Conservation (phyloP, 2,888 invertebrate species). For the Lasioglossum calceatum region DNA sequence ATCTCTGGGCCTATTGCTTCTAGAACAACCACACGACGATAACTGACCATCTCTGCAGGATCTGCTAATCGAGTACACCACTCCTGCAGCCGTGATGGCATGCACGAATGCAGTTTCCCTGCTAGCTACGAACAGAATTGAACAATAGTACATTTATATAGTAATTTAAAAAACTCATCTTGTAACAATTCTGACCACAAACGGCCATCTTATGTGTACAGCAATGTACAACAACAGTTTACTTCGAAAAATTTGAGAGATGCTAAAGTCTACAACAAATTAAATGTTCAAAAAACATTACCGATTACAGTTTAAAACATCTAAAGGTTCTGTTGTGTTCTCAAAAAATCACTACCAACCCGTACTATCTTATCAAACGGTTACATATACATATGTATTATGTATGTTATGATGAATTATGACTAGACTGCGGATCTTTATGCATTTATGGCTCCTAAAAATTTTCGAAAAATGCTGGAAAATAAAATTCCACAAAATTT, state of each 20-base stretch:
- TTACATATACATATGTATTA: not conserved
- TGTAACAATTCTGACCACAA: not conserved
- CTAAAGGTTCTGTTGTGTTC: not conserved
- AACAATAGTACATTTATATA: not conserved
- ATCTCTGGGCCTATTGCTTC: constrained; percentile 92
- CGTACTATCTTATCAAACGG: not conserved
- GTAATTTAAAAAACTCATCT: not conserved
- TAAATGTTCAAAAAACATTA: not conserved
- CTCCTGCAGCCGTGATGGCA: constrained; percentile 95
- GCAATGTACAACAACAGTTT: not conserved
- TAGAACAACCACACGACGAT: constrained; percentile 95
- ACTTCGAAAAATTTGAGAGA: not conserved
- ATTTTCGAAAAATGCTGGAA: too few relatives aligned
- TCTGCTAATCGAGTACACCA: constrained; percentile 94
- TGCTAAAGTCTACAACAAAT: not conserved
- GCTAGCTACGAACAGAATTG: constrained; percentile 86
- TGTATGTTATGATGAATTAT: too few relatives aligned
- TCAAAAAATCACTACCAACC: not conserved
- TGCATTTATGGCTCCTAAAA: too few relatives aligned
- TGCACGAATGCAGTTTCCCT: constrained; percentile 96
- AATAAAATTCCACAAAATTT: too few relatives aligned
- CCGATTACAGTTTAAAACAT: not conserved
- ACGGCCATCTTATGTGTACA: not conserved
- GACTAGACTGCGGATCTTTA: too few relatives aligned
- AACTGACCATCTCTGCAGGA: constrained; percentile 96